These are phyloP conservation scores for Mesorhabditis spiculigera DNA, from an alignment of 2,888 invertebrate genomes.

Conservation along the genomic window DNA sequence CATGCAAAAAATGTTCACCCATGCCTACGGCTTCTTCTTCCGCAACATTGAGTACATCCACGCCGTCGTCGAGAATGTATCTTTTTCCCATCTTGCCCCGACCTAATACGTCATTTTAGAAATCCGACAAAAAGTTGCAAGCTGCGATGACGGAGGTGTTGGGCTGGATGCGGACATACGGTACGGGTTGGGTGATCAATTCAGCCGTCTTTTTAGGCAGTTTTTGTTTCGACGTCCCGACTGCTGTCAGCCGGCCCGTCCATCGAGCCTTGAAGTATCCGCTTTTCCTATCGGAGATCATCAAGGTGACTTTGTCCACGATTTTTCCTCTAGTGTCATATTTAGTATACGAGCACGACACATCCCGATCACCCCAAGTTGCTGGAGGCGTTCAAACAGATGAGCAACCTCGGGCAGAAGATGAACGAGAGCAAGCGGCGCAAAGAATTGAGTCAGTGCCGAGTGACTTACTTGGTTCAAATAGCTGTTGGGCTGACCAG, in stretches of 20 bases:
- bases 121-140: constrained; percentile 29
- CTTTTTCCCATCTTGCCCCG: not conserved
- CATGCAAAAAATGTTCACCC: constrained; percentile 41
- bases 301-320: constrained; percentile 27
- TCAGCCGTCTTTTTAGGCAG: constrained; percentile 8
- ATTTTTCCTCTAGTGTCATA: constrained; percentile 2
- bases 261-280: constrained; percentile 54
- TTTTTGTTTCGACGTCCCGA: constrained; percentile 40
- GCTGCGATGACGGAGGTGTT: constrained; percentile 35
- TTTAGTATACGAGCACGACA: constrained; percentile 44
- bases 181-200: not conserved
- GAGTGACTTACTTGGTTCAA: not conserved
- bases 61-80: constrained; percentile 37
- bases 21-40: constrained; percentile 49
- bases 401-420: constrained; percentile 49
- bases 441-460: constrained; percentile 45
- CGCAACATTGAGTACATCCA: constrained; percentile 50
- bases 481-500: too few relatives aligned
- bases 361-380: constrained; percentile 53
- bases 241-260: constrained; percentile 47
- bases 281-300: constrained; percentile 46
- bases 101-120: constrained; percentile 17
- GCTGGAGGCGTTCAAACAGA: constrained; percentile 46
- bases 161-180: constrained; percentile 21
- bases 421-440: constrained; percentile 54